Evolutionary conservation across 2,113 vertebrate genomes (phyloP).

Genomic region (Xenopus borealis): DNA sequence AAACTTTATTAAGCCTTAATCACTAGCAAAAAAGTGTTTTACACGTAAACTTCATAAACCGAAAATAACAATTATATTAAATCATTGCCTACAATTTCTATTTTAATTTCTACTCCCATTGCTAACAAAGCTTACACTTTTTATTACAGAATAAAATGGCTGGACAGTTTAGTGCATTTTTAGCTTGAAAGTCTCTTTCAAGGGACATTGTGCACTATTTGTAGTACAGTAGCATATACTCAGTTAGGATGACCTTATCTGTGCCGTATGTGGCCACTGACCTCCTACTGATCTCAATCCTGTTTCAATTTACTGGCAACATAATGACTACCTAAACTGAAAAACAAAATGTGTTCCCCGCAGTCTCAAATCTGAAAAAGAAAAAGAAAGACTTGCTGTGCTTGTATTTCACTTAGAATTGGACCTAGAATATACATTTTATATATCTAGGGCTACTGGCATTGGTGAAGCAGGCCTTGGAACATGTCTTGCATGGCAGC

Average conservation of each 20-base stretch:
- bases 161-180: neutral
- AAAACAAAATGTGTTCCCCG: conserved; percentile 19
- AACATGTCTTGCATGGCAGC: no score
- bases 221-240: neutral
- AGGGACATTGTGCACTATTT: neutral
- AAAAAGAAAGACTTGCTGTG: conserved; percentile 22
- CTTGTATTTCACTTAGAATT: conserved; percentile 17
- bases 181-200: neutral
- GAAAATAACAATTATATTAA: no score
- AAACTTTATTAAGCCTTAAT: no score
- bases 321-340: conserved; percentile 36
- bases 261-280: conserved; percentile 37
- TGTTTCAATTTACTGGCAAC: conserved; percentile 36
- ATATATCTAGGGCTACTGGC: neutral
- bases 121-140: no score
- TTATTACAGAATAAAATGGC: no score
- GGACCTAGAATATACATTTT: conserved; percentile 4
- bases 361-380: conserved; percentile 27
- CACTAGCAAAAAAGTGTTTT: no score
- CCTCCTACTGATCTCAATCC: conserved; percentile 32
- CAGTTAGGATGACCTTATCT: conserved; percentile 26
- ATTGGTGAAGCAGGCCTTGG: no score
- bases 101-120: no score
- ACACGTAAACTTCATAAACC: no score
- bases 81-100: no score